phyloP scores from a whole-genome alignment of 2,888 invertebrate genomes.

The Tolmerus cingulatus region DNA sequence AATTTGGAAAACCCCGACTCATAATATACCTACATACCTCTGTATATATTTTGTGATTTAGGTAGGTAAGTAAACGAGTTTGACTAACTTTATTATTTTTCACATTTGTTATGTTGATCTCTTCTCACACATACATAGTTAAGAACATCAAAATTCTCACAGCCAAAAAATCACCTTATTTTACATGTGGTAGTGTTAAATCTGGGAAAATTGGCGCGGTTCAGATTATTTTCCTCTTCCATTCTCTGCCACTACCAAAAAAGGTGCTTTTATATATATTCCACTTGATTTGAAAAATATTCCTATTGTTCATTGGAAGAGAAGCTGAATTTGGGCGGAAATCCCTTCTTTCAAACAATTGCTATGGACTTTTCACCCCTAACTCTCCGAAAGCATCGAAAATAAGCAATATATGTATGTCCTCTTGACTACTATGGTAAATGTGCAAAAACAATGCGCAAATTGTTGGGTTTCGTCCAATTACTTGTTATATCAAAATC shows the following conservation, averaged over 20 bases:
- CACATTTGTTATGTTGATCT: too few species aligned
- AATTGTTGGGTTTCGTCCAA: not conserved
- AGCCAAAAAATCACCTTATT: too few species aligned
- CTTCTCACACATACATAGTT: too few species aligned
- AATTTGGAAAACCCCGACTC: too few species aligned
- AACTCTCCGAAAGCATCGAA: not conserved
- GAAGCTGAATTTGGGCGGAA: not conserved
- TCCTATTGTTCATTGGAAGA: not conserved
- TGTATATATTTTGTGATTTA: too few species aligned
- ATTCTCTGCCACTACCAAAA: not conserved
- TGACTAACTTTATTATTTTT: too few species aligned
- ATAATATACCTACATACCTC: too few species aligned
- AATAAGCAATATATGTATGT: not conserved
- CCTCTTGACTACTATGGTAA: not conserved
- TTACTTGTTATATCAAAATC: not conserved
- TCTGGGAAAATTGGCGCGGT: too few species aligned
- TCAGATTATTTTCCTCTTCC: not conserved
- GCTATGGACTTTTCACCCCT: not conserved
- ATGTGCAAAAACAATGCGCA: not conserved
- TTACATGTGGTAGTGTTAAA: too few species aligned
- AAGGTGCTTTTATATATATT: not conserved
- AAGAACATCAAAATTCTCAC: too few species aligned
- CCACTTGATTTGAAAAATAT: not conserved
- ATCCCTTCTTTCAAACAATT: not conserved
- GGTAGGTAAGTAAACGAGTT: too few species aligned